A percentile compares a stretch with the other conserved stretches of the same genome.
phyloP scores from a whole-genome alignment of 2,113 vertebrate species.

The Phycodurus eques region DNA sequence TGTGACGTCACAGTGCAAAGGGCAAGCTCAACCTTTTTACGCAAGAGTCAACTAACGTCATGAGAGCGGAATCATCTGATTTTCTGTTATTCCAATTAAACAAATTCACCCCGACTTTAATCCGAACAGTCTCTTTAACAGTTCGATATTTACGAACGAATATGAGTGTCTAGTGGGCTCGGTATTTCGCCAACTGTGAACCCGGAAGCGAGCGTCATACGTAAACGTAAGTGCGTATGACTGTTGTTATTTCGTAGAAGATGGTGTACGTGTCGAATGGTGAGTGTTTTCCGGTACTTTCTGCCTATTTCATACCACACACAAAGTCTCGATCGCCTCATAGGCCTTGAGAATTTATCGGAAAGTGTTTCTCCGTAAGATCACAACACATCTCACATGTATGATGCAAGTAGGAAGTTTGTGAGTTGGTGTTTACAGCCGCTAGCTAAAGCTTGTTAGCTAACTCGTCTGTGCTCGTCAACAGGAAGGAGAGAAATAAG shows the following conservation, averaged over 20 bases:
- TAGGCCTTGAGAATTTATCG: neutral
- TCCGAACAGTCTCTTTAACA: too few relatives aligned
- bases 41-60: too few relatives aligned
- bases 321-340: neutral
- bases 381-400: neutral
- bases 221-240: constrained; percentile 42
- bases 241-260: constrained; percentile 6
- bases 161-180: too few relatives aligned
- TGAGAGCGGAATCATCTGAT: too few relatives aligned
- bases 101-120: too few relatives aligned
- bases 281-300: constrained; percentile 60
- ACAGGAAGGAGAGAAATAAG: neutral
- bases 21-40: too few relatives aligned
- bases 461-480: constrained; percentile 2
- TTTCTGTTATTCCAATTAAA: too few relatives aligned
- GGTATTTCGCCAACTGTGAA: neutral
- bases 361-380: neutral
- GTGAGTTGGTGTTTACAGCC: neutral
- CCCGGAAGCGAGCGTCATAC: constrained; percentile 35
- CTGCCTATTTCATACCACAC: neutral
- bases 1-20: too few relatives aligned
- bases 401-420: neutral
- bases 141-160: too few relatives aligned
- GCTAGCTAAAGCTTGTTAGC: constrained; percentile 13
- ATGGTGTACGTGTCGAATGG: constrained; percentile 96